Evolutionary conservation across 2,113 vertebrate species (phyloP).

Genomic region (Zeus faber): DNA sequence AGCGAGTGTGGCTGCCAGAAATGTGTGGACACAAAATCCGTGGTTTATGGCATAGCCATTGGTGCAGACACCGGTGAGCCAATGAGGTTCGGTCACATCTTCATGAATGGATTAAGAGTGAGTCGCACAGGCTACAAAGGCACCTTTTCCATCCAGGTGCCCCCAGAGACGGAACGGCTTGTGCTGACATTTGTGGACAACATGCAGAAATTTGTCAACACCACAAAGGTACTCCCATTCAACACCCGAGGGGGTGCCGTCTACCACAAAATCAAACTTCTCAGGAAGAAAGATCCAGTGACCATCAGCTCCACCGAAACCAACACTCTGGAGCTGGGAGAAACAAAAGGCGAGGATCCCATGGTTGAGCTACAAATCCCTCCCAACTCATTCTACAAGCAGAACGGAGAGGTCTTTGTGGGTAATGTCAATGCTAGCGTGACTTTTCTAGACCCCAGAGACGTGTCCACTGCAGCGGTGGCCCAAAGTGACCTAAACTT

Average conservation of each 20-base stretch:
- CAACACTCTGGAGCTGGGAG: conserved; percentile 87
- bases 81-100: conserved; percentile 94
- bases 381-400: conserved; percentile 85
- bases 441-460: conserved; percentile 92
- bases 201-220: conserved; percentile 93
- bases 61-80: conserved; percentile 91
- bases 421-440: conserved; percentile 93
- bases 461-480: conserved; percentile 82
- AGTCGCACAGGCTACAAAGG: conserved; percentile 96
- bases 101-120: conserved; percentile 83
- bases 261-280: conserved; percentile 91
- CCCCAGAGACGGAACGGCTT: conserved; percentile 85
- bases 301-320: conserved; percentile 80
- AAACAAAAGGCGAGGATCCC: conserved; percentile 81
- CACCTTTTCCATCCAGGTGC: conserved; percentile 90
- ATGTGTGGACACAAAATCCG: conserved; percentile 84
- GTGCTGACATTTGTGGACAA: conserved; percentile 95
- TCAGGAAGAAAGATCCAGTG: conserved; percentile 84
- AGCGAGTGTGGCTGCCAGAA: conserved; percentile 85
- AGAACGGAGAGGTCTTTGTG: conserved; percentile 86
- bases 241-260: conserved; percentile 88
- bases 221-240: conserved; percentile 94
- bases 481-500: conserved; percentile 95
- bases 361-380: conserved; percentile 92
- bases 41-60: conserved; percentile 84